These are phyloP conservation scores for Eupithecia dodoneata DNA, from an alignment of 2,888 invertebrate species.

Conservation along the genomic window DNA sequence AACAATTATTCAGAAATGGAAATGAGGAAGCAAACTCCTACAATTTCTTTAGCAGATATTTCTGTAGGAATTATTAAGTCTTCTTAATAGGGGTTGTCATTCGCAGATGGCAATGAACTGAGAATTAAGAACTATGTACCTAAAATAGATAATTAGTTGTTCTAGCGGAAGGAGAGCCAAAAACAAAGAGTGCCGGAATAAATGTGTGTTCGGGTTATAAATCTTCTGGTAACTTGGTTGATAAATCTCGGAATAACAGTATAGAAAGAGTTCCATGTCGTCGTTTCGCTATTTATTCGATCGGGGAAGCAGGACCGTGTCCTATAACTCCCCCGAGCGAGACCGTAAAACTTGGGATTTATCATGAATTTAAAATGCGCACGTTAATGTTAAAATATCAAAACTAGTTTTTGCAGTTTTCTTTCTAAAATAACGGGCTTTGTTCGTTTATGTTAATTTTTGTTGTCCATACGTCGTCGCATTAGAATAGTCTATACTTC, in stretches of 20 bases:
- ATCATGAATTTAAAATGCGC: constrained; percentile 76
- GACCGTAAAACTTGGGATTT: constrained; percentile 70
- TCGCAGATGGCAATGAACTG: constrained; percentile 38
- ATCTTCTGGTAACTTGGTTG: constrained; percentile 59
- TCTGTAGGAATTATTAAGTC: constrained; percentile 34
- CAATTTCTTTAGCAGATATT: constrained; percentile 8
- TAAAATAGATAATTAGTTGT: constrained; percentile 46
- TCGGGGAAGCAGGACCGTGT: constrained; percentile 53
- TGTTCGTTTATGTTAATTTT: background rate
- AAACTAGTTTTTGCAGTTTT: constrained; percentile 1
- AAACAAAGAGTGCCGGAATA: constrained; percentile 56
- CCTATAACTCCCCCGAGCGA: constrained; percentile 41
- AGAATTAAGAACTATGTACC: constrained; percentile 24
- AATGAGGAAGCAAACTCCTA: constrained; percentile 7
- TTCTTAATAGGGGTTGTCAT: constrained; percentile 43
- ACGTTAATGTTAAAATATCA: constrained; percentile 51
- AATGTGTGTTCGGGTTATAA: constrained; percentile 60
- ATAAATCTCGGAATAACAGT: constrained; percentile 62
- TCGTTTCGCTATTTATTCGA: constrained; percentile 64
- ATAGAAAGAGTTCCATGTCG: constrained; percentile 63
- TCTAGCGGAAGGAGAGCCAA: constrained; percentile 45
- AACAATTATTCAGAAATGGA: constrained; percentile 19
- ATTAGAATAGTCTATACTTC: background rate
- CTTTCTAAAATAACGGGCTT: background rate
- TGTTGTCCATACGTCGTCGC: too few relatives aligned